Conservation (phyloP, 2,888 invertebrate genomes). For the Pandemis heparana region DNA sequence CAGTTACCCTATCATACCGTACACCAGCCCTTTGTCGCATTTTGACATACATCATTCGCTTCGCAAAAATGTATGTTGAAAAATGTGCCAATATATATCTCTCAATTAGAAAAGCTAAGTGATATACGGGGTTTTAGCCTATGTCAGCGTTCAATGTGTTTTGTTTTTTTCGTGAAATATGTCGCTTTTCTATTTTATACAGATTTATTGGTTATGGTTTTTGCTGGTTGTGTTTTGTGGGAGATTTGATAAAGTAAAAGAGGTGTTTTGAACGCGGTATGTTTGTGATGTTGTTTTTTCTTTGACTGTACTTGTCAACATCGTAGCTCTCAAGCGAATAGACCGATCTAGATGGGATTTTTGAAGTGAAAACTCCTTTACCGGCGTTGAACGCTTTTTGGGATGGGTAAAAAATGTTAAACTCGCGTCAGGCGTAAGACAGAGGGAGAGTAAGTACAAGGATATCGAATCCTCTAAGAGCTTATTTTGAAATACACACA, state of each 20-base stretch:
- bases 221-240: neutral
- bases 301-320: too few species aligned
- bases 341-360: too few species aligned
- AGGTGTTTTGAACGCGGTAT: neutral
- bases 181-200: conserved; percentile 35
- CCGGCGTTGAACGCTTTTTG: too few species aligned
- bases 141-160: conserved; percentile 39
- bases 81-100: conserved; percentile 45
- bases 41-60: conserved; percentile 40
- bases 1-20: conserved; percentile 6
- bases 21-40: conserved; percentile 28
- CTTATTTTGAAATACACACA: too few species aligned
- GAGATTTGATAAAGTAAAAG: neutral
- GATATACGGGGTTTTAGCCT: conserved; percentile 42
- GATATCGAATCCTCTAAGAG: too few species aligned
- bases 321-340: too few species aligned
- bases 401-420: too few species aligned
- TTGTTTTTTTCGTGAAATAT: conserved; percentile 29
- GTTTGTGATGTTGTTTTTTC: neutral
- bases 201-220: conserved; percentile 34
- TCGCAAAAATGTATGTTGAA: conserved; percentile 40
- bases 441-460: too few species aligned
- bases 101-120: conserved; percentile 45
- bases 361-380: too few species aligned
- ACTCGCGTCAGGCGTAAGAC: too few species aligned